Evolutionary conservation across 2,113 vertebrate genomes (phyloP).

Genomic region (Dascyllus trimaculatus): DNA sequence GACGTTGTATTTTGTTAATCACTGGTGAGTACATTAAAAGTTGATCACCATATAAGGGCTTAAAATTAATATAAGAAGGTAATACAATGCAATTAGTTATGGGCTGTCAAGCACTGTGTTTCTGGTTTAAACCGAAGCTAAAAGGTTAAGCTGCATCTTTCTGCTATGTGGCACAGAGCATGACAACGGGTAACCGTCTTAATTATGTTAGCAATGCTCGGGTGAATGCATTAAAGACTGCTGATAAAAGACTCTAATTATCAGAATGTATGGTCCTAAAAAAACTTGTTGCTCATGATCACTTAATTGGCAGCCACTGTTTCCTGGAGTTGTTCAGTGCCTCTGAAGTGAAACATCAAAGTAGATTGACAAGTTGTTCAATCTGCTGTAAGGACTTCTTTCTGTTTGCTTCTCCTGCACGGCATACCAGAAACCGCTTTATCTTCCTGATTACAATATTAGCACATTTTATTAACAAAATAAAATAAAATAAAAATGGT

Average conservation of each 20-base stretch:
- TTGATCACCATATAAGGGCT: not conserved
- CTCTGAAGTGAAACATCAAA: conserved; percentile 24
- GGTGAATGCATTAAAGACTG: conserved; percentile 19
- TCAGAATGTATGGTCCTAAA: conserved; percentile 44
- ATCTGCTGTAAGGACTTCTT: not conserved
- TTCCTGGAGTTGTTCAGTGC: not conserved
- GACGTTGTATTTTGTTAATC: not conserved
- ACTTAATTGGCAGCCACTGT: conserved; percentile 28
- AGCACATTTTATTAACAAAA: not conserved
- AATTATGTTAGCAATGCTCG: conserved; percentile 29
- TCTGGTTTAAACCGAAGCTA: not conserved
- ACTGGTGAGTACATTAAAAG: not conserved
- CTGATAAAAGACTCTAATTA: not conserved
- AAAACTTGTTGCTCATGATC: conserved; percentile 45
- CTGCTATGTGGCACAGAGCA: not conserved
- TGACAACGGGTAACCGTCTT: not conserved
- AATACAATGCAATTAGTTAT: conserved; percentile 12
- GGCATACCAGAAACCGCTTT: not conserved
- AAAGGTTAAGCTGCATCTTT: conserved; percentile 10
- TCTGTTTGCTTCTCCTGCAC: not conserved
- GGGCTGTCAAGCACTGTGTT: not conserved
- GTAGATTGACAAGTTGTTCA: conserved; percentile 8
- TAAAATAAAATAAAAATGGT: not conserved
- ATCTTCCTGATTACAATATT: not conserved
- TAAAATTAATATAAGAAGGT: conserved; percentile 6